Evolutionary conservation across 2,888 invertebrate genomes (phyloP).

Genomic region (Ryuthela nishihirai): DNA sequence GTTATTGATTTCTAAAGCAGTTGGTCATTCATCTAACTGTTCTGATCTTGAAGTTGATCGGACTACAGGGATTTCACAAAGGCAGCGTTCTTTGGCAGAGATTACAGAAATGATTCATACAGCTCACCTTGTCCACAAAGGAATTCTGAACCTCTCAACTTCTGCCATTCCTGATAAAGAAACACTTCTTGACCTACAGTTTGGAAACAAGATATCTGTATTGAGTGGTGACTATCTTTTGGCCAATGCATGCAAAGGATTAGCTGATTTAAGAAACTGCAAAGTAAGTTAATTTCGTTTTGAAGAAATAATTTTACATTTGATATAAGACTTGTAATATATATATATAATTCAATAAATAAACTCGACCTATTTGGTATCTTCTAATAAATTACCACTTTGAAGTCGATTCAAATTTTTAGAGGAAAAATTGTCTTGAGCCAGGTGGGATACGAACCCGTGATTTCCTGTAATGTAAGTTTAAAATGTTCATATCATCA

Average conservation of each 20-base stretch:
- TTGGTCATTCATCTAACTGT: constrained; percentile 61
- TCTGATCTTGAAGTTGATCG: constrained; percentile 70
- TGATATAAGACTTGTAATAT: not conserved
- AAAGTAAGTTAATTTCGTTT: constrained; percentile 49
- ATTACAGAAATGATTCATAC: constrained; percentile 96
- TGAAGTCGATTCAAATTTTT: no score
- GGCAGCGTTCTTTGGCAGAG: constrained; percentile 83
- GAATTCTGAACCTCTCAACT: constrained; percentile 45
- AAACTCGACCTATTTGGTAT: no score
- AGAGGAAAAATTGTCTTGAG: no score
- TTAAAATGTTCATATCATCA: no score
- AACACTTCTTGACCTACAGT: constrained; percentile 71
- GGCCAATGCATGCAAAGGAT: constrained; percentile 77
- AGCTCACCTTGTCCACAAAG: constrained; percentile 77
- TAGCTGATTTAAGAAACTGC: constrained; percentile 69
- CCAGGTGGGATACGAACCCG: no score
- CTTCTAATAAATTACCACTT: no score
- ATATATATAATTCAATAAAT: not conserved
- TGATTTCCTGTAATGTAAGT: no score
- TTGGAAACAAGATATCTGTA: constrained; percentile 91
- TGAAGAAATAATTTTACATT: not conserved
- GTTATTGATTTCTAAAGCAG: constrained; percentile 84
- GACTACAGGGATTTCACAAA: constrained; percentile 77
- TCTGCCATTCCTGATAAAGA: constrained; percentile 43
- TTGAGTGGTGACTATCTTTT: constrained; percentile 88